These are phyloP conservation scores for Ctenopoma multispine DNA, from an alignment of 2,797 vertebrate species.

Conservation along the genomic window DNA sequence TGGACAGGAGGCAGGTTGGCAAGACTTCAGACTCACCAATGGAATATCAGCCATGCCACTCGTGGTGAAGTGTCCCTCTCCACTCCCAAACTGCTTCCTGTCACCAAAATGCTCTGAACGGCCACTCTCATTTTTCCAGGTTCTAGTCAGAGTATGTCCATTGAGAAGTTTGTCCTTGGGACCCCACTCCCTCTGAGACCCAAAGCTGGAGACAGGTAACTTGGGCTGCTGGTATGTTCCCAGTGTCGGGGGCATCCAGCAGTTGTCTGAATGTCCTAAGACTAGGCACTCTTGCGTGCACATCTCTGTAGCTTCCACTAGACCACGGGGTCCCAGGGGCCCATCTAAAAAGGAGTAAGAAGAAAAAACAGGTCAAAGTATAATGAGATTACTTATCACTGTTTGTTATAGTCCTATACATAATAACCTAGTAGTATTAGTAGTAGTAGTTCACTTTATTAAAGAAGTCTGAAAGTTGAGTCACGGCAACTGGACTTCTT, in stretches of 20 bases:
- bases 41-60: conserved; percentile 95
- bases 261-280: conserved; percentile 99
- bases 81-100: conserved; percentile 93
- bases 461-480: too few relatives aligned
- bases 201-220: conserved; percentile 94
- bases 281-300: conserved; percentile 98
- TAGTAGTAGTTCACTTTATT: too few relatives aligned
- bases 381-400: not conserved
- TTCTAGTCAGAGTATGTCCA: conserved; percentile 96
- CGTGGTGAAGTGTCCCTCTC: conserved; percentile 92
- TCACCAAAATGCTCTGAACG: conserved; percentile 95
- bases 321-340: conserved; percentile 93
- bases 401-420: not conserved
- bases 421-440: not conserved
- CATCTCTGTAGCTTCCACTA: conserved; percentile 99
- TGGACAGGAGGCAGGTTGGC: conserved; percentile 90
- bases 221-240: conserved; percentile 95
- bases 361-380: conserved; percentile 11
- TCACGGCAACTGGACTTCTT: too few relatives aligned
- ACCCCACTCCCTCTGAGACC: conserved; percentile 94
- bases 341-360: conserved; percentile 85
- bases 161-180: conserved; percentile 98
- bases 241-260: conserved; percentile 97
- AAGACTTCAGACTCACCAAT: conserved; percentile 96
- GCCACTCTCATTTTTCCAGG: conserved; percentile 95